Evolutionary conservation across 2,797 vertebrate genomes (phyloP).

Genomic region (Rhinogobio ventralis): DNA sequence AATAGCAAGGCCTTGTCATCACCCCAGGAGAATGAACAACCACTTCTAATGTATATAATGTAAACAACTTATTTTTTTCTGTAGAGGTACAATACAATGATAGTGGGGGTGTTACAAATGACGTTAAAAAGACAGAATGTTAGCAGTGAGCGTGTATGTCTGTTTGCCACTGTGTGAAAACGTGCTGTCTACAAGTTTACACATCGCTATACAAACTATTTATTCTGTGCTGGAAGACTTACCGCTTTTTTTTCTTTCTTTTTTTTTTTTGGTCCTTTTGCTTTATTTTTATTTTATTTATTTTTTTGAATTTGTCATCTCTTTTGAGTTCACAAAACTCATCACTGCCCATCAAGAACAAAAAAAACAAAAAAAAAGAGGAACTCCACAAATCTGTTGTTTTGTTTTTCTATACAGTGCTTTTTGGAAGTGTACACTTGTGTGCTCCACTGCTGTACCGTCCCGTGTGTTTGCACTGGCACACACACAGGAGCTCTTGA

Average conservation of each 20-base stretch:
- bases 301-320: slow-evolving; percentile 35
- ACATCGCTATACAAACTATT: slow-evolving; percentile 76
- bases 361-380: neutral
- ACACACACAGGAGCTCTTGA: slow-evolving; percentile 68
- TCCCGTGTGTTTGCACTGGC: slow-evolving; percentile 82
- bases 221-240: slow-evolving; percentile 74
- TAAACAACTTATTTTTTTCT: slow-evolving; percentile 83
- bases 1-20: slow-evolving; percentile 61
- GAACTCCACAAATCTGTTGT: slow-evolving; percentile 49
- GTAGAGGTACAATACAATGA: slow-evolving; percentile 88
- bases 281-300: slow-evolving; percentile 66
- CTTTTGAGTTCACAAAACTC: slow-evolving; percentile 44
- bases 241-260: slow-evolving; percentile 62
- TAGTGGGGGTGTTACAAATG: slow-evolving; percentile 62
- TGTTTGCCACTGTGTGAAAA: slow-evolving; percentile 79
- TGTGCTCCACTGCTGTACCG: slow-evolving; percentile 83
- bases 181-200: slow-evolving; percentile 85
- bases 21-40: slow-evolving; percentile 70
- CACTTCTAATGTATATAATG: slow-evolving; percentile 86
- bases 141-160: slow-evolving; percentile 63
- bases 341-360: slow-evolving; percentile 43
- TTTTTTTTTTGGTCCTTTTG: slow-evolving; percentile 78
- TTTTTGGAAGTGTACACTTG: slow-evolving; percentile 81
- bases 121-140: slow-evolving; percentile 71
- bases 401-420: slow-evolving; percentile 84